Percentiles rank a stretch among this genome's conserved stretches.
phyloP scores from a whole-genome alignment of 1,140 invertebrate genomes.

The Cyrtorhinus lividipennis region DNA sequence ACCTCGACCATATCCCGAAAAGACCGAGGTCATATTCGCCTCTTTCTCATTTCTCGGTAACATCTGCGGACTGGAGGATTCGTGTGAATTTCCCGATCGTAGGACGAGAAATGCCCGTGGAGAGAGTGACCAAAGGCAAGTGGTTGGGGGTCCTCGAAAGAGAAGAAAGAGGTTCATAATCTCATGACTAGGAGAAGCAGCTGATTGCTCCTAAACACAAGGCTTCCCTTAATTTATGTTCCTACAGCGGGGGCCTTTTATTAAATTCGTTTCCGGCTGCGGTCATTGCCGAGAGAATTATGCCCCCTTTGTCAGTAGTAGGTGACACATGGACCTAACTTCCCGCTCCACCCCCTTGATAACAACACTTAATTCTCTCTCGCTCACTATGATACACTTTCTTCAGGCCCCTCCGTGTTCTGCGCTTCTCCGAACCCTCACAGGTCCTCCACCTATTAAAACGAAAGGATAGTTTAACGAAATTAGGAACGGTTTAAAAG shows the following conservation, averaged over 20 bases:
- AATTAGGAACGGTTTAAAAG: no score
- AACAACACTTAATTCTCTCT: neutral
- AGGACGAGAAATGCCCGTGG: no score
- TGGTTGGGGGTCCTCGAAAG: no score
- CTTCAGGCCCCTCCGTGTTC: neutral
- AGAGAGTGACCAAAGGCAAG: no score
- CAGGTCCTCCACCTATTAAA: no score
- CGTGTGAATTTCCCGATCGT: no score
- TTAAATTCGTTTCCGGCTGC: conserved; percentile 8
- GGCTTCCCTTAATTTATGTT: conserved; percentile 8
- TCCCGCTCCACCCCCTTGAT: neutral
- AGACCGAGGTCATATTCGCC: no score
- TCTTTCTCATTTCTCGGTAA: no score
- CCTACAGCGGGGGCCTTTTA: neutral
- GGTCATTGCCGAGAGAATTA: conserved; percentile 6
- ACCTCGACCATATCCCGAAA: no score
- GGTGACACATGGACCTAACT: conserved; percentile 6
- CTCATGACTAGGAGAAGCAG: conserved; percentile 1
- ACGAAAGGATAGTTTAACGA: no score
- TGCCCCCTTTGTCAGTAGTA: conserved; percentile 1
- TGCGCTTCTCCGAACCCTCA: neutral
- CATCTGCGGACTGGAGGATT: no score
- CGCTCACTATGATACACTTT: neutral
- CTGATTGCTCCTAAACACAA: conserved; percentile 9
- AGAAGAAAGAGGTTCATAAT: neutral